These are phyloP conservation scores for Lethocerus indicus DNA, from an alignment of 1,140 invertebrate genomes.

Conservation along the genomic window DNA sequence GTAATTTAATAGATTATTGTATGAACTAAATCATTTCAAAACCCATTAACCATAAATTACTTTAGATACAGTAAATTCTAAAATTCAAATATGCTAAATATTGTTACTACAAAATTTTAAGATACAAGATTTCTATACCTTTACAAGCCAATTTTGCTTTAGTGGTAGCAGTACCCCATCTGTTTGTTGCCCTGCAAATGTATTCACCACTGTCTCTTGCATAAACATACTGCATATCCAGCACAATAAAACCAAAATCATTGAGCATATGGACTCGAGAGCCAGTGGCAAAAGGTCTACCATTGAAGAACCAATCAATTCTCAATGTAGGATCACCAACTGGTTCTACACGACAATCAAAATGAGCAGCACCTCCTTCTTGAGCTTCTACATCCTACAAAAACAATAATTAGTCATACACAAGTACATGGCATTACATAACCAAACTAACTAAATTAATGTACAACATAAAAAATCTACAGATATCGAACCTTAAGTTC, in stretches of 20 bases:
- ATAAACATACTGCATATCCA: conserved; percentile 77
- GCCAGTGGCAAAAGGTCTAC: conserved; percentile 69
- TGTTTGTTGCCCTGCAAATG: conserved; percentile 67
- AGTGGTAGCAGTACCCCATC: conserved; percentile 68
- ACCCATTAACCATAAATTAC: background rate
- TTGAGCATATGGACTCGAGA: conserved; percentile 80
- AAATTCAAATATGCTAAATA: background rate
- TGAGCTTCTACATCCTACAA: conserved; percentile 46
- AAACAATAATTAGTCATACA: background rate
- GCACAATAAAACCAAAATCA: conserved; percentile 81
- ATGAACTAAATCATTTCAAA: background rate
- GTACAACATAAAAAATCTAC: background rate
- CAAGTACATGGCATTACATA: background rate
- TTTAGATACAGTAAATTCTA: background rate
- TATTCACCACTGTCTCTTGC: conserved; percentile 73
- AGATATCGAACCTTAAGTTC: conserved; percentile 39
- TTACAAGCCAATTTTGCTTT: conserved; percentile 67
- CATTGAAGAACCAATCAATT: conserved; percentile 90
- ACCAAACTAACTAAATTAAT: background rate
- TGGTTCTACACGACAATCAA: conserved; percentile 80
- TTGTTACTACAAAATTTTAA: background rate
- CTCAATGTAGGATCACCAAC: conserved; percentile 70
- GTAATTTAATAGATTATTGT: too few species aligned
- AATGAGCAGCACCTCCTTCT: conserved; percentile 77
- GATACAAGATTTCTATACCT: conserved; percentile 22